Conservation (phyloP, 2,797 vertebrate genomes). For the Mareca penelope region DNA sequence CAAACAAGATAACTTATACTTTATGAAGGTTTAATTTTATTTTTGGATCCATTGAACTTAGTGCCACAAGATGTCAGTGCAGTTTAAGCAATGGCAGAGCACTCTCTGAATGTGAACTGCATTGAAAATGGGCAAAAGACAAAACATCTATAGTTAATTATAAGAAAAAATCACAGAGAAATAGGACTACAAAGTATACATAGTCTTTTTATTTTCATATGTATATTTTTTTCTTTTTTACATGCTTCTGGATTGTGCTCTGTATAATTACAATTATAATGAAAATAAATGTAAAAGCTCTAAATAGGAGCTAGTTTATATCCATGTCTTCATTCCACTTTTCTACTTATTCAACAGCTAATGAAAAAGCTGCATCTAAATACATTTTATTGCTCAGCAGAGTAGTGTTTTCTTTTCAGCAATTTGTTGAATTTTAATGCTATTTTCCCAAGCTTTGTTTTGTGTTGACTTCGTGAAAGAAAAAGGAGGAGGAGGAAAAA, state of each 20-base stretch:
- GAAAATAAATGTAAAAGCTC: slow-evolving; percentile 26
- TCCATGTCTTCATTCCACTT: background rate
- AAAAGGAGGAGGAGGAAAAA: background rate
- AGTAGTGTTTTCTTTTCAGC: slow-evolving; percentile 56
- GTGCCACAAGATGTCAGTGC: slow-evolving; percentile 81
- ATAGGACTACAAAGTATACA: background rate
- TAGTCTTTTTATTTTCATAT: background rate
- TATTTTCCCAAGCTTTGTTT: slow-evolving; percentile 59
- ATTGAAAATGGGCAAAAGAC: background rate
- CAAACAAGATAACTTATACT: background rate
- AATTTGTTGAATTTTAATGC: slow-evolving; percentile 59
- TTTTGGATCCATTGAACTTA: slow-evolving; percentile 14
- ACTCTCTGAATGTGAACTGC: background rate
- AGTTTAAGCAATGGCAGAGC: slow-evolving; percentile 72
- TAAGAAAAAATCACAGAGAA: slow-evolving; percentile 1
- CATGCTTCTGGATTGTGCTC: background rate
- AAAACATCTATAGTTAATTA: background rate
- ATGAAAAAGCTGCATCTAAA: slow-evolving; percentile 32
- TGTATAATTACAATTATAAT: background rate
- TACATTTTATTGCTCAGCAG: slow-evolving; percentile 35
- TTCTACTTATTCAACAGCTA: slow-evolving; percentile 16
- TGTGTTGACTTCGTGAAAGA: slow-evolving; percentile 41
- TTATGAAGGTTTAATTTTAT: background rate
- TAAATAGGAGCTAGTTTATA: slow-evolving; percentile 6
- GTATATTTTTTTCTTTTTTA: background rate